Evolutionary conservation across 2,113 vertebrate genomes (phyloP).

Genomic region (Callospermophilus lateralis): DNA sequence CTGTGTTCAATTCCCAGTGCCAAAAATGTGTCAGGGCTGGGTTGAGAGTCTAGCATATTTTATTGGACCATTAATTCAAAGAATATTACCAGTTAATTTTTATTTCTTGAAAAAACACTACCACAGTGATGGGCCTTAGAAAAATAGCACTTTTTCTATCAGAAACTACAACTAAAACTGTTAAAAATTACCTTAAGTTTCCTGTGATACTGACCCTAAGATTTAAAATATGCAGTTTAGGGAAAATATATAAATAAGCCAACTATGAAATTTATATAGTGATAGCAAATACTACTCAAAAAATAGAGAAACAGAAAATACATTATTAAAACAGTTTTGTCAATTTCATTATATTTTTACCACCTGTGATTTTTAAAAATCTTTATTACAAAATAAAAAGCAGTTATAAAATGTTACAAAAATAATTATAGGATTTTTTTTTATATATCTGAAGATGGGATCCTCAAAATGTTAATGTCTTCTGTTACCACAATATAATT

Average conservation of each 20-base stretch:
- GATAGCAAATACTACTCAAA: neutral
- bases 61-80: neutral
- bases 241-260: neutral
- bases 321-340: neutral
- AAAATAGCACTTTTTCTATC: neutral
- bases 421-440: neutral
- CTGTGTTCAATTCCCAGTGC: too few species aligned
- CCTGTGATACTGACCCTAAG: neutral
- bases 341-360: neutral
- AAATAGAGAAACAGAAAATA: conserved; percentile 16
- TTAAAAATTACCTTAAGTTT: neutral
- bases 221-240: neutral
- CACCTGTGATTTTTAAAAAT: neutral
- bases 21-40: neutral
- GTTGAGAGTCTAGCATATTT: neutral
- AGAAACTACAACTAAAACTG: neutral
- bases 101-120: neutral
- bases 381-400: neutral
- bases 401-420: neutral
- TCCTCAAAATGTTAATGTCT: neutral
- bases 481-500: neutral
- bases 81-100: neutral
- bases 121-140: neutral
- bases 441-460: neutral
- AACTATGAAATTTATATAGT: neutral